Percentiles rank a stretch among this genome's conserved stretches.
Conservation (phyloP, 2,113 vertebrate species). For the Phaethon lepturus region DNA sequence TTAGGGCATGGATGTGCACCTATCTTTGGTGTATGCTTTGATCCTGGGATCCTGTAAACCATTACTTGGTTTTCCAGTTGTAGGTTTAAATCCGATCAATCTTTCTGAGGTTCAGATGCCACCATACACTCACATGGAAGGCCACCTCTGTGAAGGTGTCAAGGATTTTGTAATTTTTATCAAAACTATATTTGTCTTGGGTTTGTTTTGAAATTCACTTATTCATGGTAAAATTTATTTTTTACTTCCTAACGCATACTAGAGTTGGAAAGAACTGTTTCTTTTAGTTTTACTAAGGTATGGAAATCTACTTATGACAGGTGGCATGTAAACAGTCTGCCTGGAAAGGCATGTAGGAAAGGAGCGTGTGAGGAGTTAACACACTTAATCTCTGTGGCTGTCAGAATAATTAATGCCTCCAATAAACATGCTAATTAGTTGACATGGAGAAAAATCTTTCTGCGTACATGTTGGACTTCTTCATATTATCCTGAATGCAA, state of each 20-base stretch:
- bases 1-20: not conserved
- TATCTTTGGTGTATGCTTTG: not conserved
- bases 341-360: not conserved
- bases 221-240: not conserved
- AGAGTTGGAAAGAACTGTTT: not conserved
- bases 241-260: not conserved
- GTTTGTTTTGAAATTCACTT: not conserved
- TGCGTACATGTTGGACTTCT: conserved; percentile 59
- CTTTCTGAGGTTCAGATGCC: not conserved
- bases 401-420: conserved; percentile 79
- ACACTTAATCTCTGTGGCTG: conserved; percentile 64
- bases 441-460: conserved; percentile 77
- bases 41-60: not conserved
- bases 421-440: conserved; percentile 85
- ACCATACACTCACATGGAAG: rapidly evolving
- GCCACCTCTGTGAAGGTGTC: not conserved
- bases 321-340: not conserved
- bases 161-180: not conserved
- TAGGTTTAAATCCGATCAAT: not conserved
- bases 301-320: not conserved
- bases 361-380: conserved; percentile 63
- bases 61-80: not conserved
- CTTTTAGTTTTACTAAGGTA: not conserved
- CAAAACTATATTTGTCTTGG: not conserved
- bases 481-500: conserved; percentile 77